These are phyloP conservation scores for Brachyistius frenatus DNA, from an alignment of 2,113 vertebrate species.

Conservation along the genomic window DNA sequence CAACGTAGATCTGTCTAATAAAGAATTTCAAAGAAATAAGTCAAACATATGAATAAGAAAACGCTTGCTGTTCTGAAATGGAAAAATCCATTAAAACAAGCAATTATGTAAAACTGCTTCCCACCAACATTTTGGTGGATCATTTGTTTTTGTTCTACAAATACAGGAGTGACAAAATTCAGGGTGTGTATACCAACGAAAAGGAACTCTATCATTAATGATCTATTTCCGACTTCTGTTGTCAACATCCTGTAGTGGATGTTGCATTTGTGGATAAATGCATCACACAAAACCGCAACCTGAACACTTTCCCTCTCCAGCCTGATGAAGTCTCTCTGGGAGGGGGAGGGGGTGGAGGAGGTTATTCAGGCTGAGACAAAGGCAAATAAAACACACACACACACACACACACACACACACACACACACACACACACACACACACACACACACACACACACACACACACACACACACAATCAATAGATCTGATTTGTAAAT, in stretches of 20 bases:
- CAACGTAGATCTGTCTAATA: too few relatives aligned
- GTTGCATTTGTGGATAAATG: neutral
- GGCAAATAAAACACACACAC: neutral
- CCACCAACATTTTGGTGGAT: too few relatives aligned
- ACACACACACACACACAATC: too few relatives aligned
- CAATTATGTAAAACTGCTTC: too few relatives aligned
- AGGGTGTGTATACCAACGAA: neutral
- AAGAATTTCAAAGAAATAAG: too few relatives aligned
- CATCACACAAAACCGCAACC: neutral
- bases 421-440: neutral
- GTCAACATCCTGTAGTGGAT: slow-evolving; percentile 10
- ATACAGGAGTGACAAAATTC: too few relatives aligned
- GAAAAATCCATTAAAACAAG: too few relatives aligned
- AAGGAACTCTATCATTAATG: slow-evolving; percentile 4
- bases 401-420: too few relatives aligned
- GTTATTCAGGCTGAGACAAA: neutral
- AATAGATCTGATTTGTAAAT: neutral
- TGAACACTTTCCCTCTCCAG: neutral
- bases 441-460: neutral
- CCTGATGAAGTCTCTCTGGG: neutral
- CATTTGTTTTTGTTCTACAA: too few relatives aligned
- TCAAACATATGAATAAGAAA: too few relatives aligned
- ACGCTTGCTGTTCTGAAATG: too few relatives aligned
- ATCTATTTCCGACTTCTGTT: neutral
- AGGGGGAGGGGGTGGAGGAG: too few relatives aligned